Base-by-base conservation (phyloP, 2,888 invertebrate species). In the Brenthis hecate region DNA sequence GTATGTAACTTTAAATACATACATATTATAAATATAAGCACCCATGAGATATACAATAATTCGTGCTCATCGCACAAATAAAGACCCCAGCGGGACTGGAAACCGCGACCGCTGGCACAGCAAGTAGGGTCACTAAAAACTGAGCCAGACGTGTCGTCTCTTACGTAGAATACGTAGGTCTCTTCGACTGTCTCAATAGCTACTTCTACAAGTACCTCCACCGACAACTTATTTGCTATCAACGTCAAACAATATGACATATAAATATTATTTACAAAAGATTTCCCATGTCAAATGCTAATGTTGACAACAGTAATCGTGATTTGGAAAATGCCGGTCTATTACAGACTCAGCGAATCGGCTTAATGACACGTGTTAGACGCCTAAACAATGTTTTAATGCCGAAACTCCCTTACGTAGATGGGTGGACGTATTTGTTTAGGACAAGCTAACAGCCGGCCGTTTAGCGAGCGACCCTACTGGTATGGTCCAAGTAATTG, bases 321-420 rank as follows among this genome's bases (percentile, higher is more conserved):
- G 69, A 73, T 73, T 69, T 43, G 57, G 82, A 84, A 86, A 85
- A 85, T 81, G 75, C 79, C 76, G 76, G 80, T 79, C 80, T 78
- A 80, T 84, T 77, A 79, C 76, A 66, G 77, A 81, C 82, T 88
- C 89, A 88, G 89, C 88, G 81, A 76, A 84, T 84, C 82, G 80
- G 75, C 75, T 80, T 88, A 90, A 90, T 88, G 90, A 88, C 87
- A 84, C 86, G 85, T 85, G 88, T 85, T 84, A 85, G 85, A 84
- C 81, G 80, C 75, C 85, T 85, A 86, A 89, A 91, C 91, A 90
- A 91, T 87, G 89, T 87, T 89, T 88, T 89, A 89, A 91, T 89
- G 91, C 78, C 77, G 78, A 84, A 85, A 85, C 88, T 83, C 88
- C 87, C 86, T 89, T 88, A 87, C 89, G 81, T 86, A 85, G 86